phyloP scores from a whole-genome alignment of 2,888 invertebrate genomes.

The Willowsia nigromaculata region DNA sequence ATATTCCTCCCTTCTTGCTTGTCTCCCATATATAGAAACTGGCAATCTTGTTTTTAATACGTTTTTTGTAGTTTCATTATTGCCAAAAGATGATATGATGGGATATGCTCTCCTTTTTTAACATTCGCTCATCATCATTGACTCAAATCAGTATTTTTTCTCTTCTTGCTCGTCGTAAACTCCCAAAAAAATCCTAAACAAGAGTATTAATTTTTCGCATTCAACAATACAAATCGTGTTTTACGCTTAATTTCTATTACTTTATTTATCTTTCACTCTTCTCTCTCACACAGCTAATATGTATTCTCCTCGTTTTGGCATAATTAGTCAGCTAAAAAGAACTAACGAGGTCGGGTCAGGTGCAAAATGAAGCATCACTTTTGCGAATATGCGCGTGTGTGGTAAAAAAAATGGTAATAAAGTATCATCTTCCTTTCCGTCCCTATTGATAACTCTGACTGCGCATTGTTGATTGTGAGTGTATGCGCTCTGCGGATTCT shows the following conservation, averaged over 20 bases:
- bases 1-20: conserved; percentile 59
- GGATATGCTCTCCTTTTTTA: conserved; percentile 59
- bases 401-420: neutral
- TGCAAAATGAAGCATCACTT: conserved; percentile 28
- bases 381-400: neutral
- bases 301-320: neutral
- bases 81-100: conserved; percentile 62
- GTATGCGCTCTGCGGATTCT: conserved; percentile 35
- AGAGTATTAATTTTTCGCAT: neutral
- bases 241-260: neutral
- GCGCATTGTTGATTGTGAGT: neutral
- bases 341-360: conserved; percentile 61
- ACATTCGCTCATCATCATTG: neutral
- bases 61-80: conserved; percentile 57
- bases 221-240: conserved; percentile 1
- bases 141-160: conserved; percentile 25
- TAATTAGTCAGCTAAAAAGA: conserved; percentile 23
- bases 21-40: conserved; percentile 71
- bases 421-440: neutral
- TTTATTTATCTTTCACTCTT: neutral
- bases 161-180: too few relatives aligned
- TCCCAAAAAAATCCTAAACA: conserved; percentile 23
- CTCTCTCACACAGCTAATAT: neutral
- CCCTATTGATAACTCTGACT: too few relatives aligned
- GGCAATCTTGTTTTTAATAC: conserved; percentile 62